phyloP scores from a whole-genome alignment of 1,140 invertebrate genomes.

The Pachypsylla venusta region DNA sequence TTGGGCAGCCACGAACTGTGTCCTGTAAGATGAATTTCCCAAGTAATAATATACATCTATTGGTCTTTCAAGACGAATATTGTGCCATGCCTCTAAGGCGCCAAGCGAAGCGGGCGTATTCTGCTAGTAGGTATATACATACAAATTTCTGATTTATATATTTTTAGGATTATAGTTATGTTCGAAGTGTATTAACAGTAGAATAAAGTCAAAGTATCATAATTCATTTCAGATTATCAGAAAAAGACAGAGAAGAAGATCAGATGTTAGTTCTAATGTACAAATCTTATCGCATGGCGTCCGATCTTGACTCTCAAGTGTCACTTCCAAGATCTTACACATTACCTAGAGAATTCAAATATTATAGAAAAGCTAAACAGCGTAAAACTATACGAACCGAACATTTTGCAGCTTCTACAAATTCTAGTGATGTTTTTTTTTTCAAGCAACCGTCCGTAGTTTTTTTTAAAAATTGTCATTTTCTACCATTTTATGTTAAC shows the following conservation, averaged over 20 bases:
- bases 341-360: conserved; percentile 66
- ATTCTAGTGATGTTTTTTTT: conserved; percentile 54
- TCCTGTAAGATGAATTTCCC: no score
- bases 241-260: conserved; percentile 15
- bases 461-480: background rate
- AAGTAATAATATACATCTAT: no score
- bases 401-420: conserved; percentile 58
- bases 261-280: conserved; percentile 31
- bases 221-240: conserved; percentile 12
- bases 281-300: conserved; percentile 40
- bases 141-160: no score
- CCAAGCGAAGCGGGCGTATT: no score
- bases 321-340: conserved; percentile 69
- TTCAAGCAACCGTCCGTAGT: background rate
- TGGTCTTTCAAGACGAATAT: no score
- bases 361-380: conserved; percentile 45
- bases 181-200: background rate
- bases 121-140: no score
- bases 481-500: background rate
- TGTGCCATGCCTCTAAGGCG: no score
- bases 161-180: no score
- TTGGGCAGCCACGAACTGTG: no score
- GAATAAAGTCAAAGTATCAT: background rate
- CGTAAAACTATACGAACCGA: conserved; percentile 38
- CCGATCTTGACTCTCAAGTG: conserved; percentile 59